Evolutionary conservation across 2,113 vertebrate species (phyloP).

Genomic region (Alces alces): DNA sequence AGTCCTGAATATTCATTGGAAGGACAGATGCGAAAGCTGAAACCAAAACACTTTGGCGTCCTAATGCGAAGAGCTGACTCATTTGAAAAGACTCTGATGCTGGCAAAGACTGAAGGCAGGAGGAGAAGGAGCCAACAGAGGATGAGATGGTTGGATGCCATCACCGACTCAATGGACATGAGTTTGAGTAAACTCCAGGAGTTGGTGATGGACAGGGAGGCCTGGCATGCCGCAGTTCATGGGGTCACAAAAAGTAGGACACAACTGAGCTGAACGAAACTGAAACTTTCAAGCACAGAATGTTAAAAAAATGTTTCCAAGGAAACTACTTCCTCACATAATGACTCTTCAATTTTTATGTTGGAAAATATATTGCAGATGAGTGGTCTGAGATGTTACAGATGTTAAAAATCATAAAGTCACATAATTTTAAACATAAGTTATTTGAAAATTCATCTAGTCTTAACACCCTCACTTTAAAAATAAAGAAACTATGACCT

Average conservation of each 20-base stretch:
- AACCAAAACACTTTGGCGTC: not conserved
- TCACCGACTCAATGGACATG: not conserved
- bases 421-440: slow-evolving; percentile 1
- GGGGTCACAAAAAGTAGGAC: not conserved
- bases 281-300: not conserved
- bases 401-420: slow-evolving; percentile 21
- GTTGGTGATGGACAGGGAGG: not conserved
- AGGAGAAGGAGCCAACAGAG: not conserved
- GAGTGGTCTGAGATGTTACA: not conserved
- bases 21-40: not conserved
- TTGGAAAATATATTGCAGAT: not conserved
- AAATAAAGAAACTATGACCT: slow-evolving; percentile 12
- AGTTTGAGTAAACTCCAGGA: not conserved
- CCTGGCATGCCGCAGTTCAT: not conserved
- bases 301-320: not conserved
- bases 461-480: slow-evolving; percentile 13
- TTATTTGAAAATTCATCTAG: not conserved
- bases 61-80: not conserved
- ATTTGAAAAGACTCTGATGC: not conserved
- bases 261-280: not conserved
- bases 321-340: not conserved
- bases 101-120: not conserved
- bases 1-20: not conserved
- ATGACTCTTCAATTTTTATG: not conserved
- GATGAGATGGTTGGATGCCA: not conserved